Conservation (phyloP, 2,888 invertebrate genomes). For the Drosophila incognita region DNA sequence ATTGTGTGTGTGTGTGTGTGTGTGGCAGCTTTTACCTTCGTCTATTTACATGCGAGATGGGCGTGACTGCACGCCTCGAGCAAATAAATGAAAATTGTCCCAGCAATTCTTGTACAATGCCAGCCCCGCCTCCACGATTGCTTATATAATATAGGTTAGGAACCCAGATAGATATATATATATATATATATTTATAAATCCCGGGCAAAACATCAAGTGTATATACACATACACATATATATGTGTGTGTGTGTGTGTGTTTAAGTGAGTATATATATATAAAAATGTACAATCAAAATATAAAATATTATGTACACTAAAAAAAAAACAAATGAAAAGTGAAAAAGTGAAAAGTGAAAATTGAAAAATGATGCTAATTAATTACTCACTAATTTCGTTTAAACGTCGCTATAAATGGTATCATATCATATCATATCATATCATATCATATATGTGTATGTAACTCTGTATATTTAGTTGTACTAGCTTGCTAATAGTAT, state of each 20-base stretch:
- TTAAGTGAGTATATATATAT: background rate
- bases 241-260: background rate
- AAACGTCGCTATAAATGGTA: conserved; percentile 44
- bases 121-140: background rate
- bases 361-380: conserved; percentile 11
- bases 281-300: conserved; percentile 1
- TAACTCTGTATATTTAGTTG: conserved; percentile 28
- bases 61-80: conserved; percentile 40
- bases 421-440: conserved; percentile 31
- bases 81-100: conserved; percentile 33
- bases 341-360: background rate
- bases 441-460: conserved; percentile 30
- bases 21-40: background rate
- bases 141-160: conserved; percentile 20
- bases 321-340: background rate
- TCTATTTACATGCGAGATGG: conserved; percentile 34
- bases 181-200: background rate
- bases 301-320: background rate
- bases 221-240: background rate
- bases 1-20: background rate
- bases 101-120: conserved; percentile 33
- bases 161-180: conserved; percentile 7
- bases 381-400: conserved; percentile 53
- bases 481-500: conserved; percentile 49
- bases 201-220: conserved; percentile 21